Percentiles rank a stretch among this genome's conserved stretches.
Evolutionary conservation across 1,140 invertebrate species (phyloP).

Genomic region (Oncopodura yosiiana): DNA sequence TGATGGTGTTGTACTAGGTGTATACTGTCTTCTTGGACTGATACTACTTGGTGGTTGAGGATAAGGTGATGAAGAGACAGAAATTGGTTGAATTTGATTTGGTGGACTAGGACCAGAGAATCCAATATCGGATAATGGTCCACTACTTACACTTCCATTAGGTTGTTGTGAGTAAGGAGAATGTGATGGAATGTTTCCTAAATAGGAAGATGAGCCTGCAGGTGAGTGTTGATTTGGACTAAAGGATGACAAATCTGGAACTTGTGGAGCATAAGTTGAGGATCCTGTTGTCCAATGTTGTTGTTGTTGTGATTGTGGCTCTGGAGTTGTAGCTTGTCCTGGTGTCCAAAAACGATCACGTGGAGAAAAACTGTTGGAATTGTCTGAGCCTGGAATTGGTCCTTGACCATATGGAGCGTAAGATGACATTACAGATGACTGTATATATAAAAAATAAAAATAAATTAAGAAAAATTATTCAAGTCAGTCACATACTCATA

Average conservation of each 20-base stretch:
- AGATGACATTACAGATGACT: slow-evolving; percentile 15
- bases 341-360: slow-evolving; percentile 27
- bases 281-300: too few relatives aligned
- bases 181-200: slow-evolving; percentile 28
- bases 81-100: slow-evolving; percentile 25
- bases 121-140: slow-evolving; percentile 9
- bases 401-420: slow-evolving; percentile 6
- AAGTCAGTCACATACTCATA: too few relatives aligned
- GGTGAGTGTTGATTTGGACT: slow-evolving; percentile 16
- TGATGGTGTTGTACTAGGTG: slow-evolving; percentile 30
- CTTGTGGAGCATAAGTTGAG: slow-evolving; percentile 21
- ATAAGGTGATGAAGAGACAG: slow-evolving; percentile 30
- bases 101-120: slow-evolving; percentile 29
- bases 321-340: slow-evolving; percentile 11
- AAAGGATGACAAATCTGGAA: slow-evolving; percentile 10
- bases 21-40: slow-evolving; percentile 25
- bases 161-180: slow-evolving; percentile 15
- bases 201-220: background rate
- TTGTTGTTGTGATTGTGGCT: slow-evolving; percentile 14
- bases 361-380: slow-evolving; percentile 23
- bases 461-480: too few relatives aligned
- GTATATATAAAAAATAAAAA: slow-evolving; percentile 3
- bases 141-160: background rate
- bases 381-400: slow-evolving; percentile 5
- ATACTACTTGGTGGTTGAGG: slow-evolving; percentile 28